These are phyloP conservation scores for Perithous albicinctus DNA, from an alignment of 2,888 invertebrate genomes.

Conservation along the genomic window DNA sequence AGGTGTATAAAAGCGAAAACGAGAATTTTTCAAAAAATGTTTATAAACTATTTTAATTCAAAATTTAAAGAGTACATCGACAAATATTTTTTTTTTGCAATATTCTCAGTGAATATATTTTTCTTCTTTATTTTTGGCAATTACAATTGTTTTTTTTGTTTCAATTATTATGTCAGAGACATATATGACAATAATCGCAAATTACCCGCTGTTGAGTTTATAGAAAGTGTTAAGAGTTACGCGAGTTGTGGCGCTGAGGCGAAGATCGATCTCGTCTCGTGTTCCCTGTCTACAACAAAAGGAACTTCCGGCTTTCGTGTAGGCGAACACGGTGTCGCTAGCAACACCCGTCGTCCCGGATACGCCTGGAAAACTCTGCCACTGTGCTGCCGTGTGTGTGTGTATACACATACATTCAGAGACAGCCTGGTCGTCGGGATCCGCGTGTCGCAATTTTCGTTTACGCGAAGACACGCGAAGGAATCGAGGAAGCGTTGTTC, in stretches of 20 bases:
- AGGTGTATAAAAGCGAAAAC: too few relatives aligned
- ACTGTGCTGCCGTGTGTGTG: neutral
- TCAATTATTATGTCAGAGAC: neutral
- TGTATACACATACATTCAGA: neutral
- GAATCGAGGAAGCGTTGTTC: neutral
- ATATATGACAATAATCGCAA: neutral
- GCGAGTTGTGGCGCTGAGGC: constrained; percentile 28
- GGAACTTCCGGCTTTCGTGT: constrained; percentile 45
- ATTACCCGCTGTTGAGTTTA: neutral
- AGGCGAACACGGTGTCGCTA: constrained; percentile 21
- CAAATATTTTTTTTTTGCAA: neutral
- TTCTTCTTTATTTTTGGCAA: neutral
- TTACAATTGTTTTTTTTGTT: neutral
- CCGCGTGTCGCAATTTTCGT: constrained; percentile 9
- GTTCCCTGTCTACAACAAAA: constrained; percentile 12
- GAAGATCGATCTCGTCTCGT: constrained; percentile 32
- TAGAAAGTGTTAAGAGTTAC: constrained; percentile 22
- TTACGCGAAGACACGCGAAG: neutral
- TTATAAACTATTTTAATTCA: too few relatives aligned
- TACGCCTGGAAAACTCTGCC: constrained; percentile 48
- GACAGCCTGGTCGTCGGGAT: neutral
- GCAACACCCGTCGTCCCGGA: constrained; percentile 32
- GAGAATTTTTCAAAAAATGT: too few relatives aligned
- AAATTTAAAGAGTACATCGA: too few relatives aligned
- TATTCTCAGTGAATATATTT: neutral